These are phyloP conservation scores for Microctenopoma stevenorrisi DNA, from an alignment of 2,797 vertebrate species.

Conservation along the genomic window DNA sequence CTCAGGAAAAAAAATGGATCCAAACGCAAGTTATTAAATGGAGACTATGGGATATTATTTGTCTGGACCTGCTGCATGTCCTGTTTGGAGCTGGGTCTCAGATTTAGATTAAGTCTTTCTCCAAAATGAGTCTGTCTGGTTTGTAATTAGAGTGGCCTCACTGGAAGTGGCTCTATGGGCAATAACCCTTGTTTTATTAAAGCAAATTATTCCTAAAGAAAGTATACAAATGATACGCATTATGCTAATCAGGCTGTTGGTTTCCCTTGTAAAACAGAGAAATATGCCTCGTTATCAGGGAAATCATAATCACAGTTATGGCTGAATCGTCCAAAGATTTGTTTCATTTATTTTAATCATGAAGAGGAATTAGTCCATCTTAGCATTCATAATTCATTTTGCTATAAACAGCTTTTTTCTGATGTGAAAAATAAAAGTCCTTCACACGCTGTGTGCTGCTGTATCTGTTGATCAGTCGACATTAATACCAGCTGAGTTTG, in stretches of 20 bases:
- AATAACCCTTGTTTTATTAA: constrained; percentile 69
- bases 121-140: constrained; percentile 47
- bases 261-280: constrained; percentile 38
- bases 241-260: constrained; percentile 43
- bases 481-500: background rate
- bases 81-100: constrained; percentile 15
- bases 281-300: constrained; percentile 37
- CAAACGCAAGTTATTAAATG: background rate
- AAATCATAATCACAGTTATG: background rate
- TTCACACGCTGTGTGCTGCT: background rate
- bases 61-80: constrained; percentile 1
- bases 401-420: background rate
- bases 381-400: background rate
- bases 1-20: background rate
- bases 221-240: no score
- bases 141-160: constrained; percentile 62
- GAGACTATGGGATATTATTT: background rate
- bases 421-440: background rate
- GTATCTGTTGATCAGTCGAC: background rate
- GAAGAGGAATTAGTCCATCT: constrained; percentile 9
- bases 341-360: constrained; percentile 25
- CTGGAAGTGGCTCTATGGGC: constrained; percentile 60
- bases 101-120: constrained; percentile 42
- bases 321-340: constrained; percentile 2
- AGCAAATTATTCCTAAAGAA: constrained; percentile 48